phyloP scores from a whole-genome alignment of 2,888 invertebrate genomes.

The Ephialtes manifestator region DNA sequence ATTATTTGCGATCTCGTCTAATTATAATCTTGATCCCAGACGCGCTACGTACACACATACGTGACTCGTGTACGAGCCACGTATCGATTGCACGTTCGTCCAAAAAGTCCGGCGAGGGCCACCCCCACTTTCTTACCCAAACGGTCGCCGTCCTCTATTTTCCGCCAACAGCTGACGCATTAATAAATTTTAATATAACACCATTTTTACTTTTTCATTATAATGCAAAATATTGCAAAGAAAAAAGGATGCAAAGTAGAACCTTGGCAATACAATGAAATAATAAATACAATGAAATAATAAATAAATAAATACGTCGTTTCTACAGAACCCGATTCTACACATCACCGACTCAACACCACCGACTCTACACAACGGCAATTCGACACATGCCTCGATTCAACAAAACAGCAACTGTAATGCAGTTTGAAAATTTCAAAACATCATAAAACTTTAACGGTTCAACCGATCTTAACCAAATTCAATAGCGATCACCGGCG shows the following conservation, averaged over 20 bases:
- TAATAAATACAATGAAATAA: too few species aligned
- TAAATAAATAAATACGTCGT: too few species aligned
- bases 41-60: not conserved
- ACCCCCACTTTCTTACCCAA: not conserved
- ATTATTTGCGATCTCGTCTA: slow-evolving; percentile 66
- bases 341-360: too few species aligned
- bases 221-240: not conserved
- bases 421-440: too few species aligned
- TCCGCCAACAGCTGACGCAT: not conserved
- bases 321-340: too few species aligned
- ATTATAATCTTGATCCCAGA: slow-evolving; percentile 65
- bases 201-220: not conserved
- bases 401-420: too few species aligned
- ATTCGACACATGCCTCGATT: too few species aligned
- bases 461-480: too few species aligned
- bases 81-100: slow-evolving; percentile 32
- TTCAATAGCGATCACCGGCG: too few species aligned
- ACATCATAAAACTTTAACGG: too few species aligned
- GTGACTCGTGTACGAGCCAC: not conserved
- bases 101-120: slow-evolving; percentile 20
- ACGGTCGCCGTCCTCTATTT: not conserved
- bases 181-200: not conserved
- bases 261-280: too few species aligned
- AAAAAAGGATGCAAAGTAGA: not conserved
- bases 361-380: too few species aligned